Evolutionary conservation across 2,888 invertebrate genomes (phyloP), one percentile per base, ranked within the genome.

Genomic region (Hypena proboscidalis): DNA sequence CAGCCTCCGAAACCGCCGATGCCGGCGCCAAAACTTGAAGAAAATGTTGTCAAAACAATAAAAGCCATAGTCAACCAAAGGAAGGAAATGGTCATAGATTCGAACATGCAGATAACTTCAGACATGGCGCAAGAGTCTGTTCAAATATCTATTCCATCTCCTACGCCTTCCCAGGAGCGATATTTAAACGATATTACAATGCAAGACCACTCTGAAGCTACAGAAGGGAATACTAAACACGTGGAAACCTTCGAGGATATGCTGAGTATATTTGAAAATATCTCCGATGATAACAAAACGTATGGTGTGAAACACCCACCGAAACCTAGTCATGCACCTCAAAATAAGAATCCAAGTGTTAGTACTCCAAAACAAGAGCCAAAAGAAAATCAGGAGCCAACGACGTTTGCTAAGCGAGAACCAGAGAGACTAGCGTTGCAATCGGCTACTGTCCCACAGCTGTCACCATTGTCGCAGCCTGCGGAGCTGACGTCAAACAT

Each of bases 401-500:
- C 60, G 45, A 32, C 65, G 3, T 85, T 83, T 57, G 64, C 75
- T 1, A 82, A 84, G 57, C 70, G 83, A 25, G 88, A 88, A 42
- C 74, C 78, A 3, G 89, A 89, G 35, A 77, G 71, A 62, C 64
- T 74, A 57, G 85, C 62, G 7, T 64, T 91, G 37, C 86, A 91
- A 48, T 88, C 93, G 0, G 90, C 92, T 2, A 89, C 92, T 0
- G 90, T 94, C 31, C 94, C 95, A 0, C 95, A 95, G 70, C 77
- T 95, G 13, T 95, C 95, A 0, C 95, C 95, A 0, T 74, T 95
- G 1, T 95, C 95, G 0, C 94, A 95, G 70, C 95, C 95, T 0
- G 92, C 94, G 1, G 95, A 95, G 70, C 80, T 95, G 31, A 94
- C 94, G 7, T 93, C 94, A 0, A 94, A 94, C 65, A 94, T 95